Evolutionary conservation across 1,140 invertebrate species (phyloP), one percentile per base, ranked within the genome.

Genomic region (Cardiocondyla obscurior): DNA sequence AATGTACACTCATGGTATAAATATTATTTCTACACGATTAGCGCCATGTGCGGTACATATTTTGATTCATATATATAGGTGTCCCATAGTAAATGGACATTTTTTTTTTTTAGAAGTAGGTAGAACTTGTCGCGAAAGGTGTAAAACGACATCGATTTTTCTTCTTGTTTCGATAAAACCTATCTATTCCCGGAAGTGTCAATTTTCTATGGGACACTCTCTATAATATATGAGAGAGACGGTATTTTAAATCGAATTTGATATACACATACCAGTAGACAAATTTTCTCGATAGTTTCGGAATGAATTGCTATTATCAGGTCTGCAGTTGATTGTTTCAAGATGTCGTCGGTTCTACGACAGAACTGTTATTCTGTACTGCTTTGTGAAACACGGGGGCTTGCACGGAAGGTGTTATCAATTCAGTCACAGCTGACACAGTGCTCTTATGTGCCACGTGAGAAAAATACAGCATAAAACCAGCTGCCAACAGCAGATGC

Each of bases 391-490:
- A 25, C 3, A 79, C 12, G 14, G n/a, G 67, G 25, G 22, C 12
- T 14, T 79, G 36, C 0, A 42, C 65, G 33, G 39, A 12, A 5
- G 49, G 42, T 82, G 22, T n/a, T 28, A 30, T 3, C 1, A 30
- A 6, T 19, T 64, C 22, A 16, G 2, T 10, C 46, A 36, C 8
- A 5, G 19, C 4, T 5, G 39, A 6, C 5, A 44, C 12, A 0
- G n/a, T 12, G 30, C 0, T 53, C 16, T 46, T 88, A 3, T 82
- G 72, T 46, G 95, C 93, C 5, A 91, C 92, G 82, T 96, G 94
- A 86, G 96, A 97, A 88, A 96, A 96, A 81, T 95, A 97, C 30
- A 98, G 93, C 96, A 98, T 97, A 92, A 99, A 98, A 33, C 98
- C 97, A 79, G 96, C 95, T 36, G 97, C 97, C 10, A 99, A 92